Conservation (phyloP, 2,888 invertebrate species). For the Eilema caniola region DNA sequence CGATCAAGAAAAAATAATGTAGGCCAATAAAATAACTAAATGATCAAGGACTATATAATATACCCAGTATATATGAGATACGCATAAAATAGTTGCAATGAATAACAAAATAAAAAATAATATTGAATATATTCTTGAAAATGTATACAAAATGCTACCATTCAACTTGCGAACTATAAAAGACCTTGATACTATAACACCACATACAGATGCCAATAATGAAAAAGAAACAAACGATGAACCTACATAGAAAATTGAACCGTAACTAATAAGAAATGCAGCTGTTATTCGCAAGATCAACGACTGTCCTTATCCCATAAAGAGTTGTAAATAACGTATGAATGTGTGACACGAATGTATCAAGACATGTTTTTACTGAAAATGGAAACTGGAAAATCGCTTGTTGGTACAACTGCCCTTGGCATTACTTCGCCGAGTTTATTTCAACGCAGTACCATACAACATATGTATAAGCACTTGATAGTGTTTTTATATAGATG, state of each 20-base stretch:
- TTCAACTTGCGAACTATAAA: constrained; percentile 75
- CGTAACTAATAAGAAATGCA: constrained; percentile 34
- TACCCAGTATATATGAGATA: background rate
- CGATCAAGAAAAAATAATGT: background rate
- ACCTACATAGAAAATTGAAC: constrained; percentile 44
- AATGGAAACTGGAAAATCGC: constrained; percentile 84
- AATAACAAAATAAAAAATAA: background rate
- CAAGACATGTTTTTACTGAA: constrained; percentile 81
- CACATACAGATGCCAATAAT: constrained; percentile 48
- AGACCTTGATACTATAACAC: constrained; percentile 79
- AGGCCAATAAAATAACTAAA: background rate
- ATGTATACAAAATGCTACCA: constrained; percentile 82
- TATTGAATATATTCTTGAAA: constrained; percentile 40
- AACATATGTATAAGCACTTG: background rate
- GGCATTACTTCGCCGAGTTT: constrained; percentile 71
- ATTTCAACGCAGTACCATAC: constrained; percentile 30
- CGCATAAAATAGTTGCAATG: background rate
- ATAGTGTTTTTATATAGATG: background rate
- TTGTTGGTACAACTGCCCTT: constrained; percentile 70
- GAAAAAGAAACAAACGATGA: constrained; percentile 50
- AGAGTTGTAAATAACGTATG: constrained; percentile 31
- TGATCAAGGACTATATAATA: background rate
- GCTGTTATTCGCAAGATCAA: constrained; percentile 31
- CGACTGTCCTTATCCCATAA: constrained; percentile 39
- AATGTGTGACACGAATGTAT: constrained; percentile 63